Evolutionary conservation across 92 coral and sea anemone genomes (phyloP), one percentile per base, ranked within the genome.

Genomic region (Porites cylindrica): DNA sequence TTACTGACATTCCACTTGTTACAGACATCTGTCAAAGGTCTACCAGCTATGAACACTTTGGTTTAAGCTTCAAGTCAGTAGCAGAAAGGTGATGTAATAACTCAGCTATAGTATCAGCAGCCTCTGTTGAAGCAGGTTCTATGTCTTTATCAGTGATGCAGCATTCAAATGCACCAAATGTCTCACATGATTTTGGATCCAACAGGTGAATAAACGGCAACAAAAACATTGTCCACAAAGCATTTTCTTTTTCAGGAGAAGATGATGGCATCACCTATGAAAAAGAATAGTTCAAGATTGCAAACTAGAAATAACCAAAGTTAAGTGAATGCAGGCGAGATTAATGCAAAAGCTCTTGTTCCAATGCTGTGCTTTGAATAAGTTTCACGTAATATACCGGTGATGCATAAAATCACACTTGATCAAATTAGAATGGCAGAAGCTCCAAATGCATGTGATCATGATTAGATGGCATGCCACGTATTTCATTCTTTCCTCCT

Each of bases 201-300:
- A 95, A 90, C 17, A 94, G 51, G 16, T 90, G 91, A 51, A 93
- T 78, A 56, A 95, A 83, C 1, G 96, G 94, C 60, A 86, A 86
- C 8, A 90, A 77, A 7, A 82, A 84, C 62, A 93, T 58, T 64
- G 85, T 90, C 98, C 98, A 95, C 53, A 93, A 61, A 7, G 98
- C 92, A 50, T 77, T 86, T 56, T 91, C 93, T 24, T 72, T 80
- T 87, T 95, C 85, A 12, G 58, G 82, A 8, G 98, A 89, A 56
- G 96, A 83, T 17, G 96, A 78, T 23, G 98, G 98, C 90, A 95
- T 93, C 29, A 95, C 88, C 98, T 95, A 51, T 20, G 20, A 70
- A 53, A 50, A 10, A 80, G 59, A 19, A 78, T 3, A 61, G 32
- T 17, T 10, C 5, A 72, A 51, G 16, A 73, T 10, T 43, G 16